These are phyloP conservation scores for Dromiciops gliroides DNA, from an alignment of 2,113 vertebrate species.

Conservation along the genomic window DNA sequence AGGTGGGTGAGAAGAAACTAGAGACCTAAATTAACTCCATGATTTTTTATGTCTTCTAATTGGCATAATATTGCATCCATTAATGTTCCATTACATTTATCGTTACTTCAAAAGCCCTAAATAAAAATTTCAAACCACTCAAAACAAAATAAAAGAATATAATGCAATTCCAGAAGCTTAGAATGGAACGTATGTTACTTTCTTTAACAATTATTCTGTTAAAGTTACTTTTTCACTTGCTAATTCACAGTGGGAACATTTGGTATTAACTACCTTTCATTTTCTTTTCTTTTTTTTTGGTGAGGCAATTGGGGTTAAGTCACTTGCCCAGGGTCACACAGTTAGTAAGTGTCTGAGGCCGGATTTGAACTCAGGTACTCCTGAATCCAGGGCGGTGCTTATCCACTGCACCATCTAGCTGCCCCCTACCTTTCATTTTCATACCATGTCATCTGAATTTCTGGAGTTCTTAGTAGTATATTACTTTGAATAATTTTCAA, in stretches of 20 bases:
- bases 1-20: not conserved
- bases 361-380: too few species aligned
- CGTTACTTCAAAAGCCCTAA: not conserved
- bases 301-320: too few species aligned
- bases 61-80: not conserved
- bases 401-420: too few species aligned
- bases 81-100: not conserved
- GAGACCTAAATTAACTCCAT: not conserved
- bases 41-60: not conserved
- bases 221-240: not conserved
- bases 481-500: conserved; percentile 12
- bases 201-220: not conserved
- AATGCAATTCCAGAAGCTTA: not conserved
- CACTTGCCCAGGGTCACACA: too few species aligned
- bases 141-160: not conserved
- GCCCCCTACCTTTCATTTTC: not conserved
- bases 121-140: not conserved
- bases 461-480: conserved; percentile 11
- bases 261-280: not conserved
- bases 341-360: too few species aligned
- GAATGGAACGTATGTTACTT: not conserved
- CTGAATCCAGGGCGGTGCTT: too few species aligned
- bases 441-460: not conserved
- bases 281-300: too few species aligned
- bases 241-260: not conserved